Evolutionary conservation across 2,888 invertebrate species (phyloP), one percentile per base, ranked within the genome.

Genomic region (Cheilosia impressa): DNA sequence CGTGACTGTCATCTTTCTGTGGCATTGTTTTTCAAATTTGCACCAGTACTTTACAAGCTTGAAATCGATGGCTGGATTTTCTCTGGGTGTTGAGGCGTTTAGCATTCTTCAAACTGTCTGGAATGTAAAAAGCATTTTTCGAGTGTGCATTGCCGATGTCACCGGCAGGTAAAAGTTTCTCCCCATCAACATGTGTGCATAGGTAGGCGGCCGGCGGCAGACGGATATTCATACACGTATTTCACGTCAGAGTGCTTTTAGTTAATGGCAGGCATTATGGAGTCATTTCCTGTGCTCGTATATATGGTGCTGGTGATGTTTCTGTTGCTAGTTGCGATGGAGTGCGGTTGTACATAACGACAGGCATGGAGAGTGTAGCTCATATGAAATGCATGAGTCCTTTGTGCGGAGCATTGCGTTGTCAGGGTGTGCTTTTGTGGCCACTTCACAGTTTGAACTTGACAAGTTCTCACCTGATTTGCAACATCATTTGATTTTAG

Each of bases 251-350:
- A 83, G 62, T 72, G 82, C 82, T 83, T 83, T 72, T 69, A 83
- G 78, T 78, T 78, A 83, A 83, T 83, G 72, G 82, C 52, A 55
- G 82, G 55, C 66, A 72, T 83, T 83, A 78, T 73, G 71, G 77
- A 82, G 77, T 77, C 71, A 77, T 82, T 83, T 83, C 78, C 78
- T 62, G 72, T 55, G 71, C 72, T 58, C 65, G 5, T 19, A 19
- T 19, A 2, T 41, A 53, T 10, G 10, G 69, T 57, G 63, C 45
- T 10, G 10, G 63, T 57, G 63, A 41, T 50, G 57, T 66, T 76
- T 58, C 41, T 66, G n/a, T 75, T 65, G 47, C 27, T 38, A 17
- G 15, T n/a, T 41, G 7, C 50, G 24, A 41, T 45, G 47, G 17
- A 63, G 62, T 41, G 65, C 55, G 60, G 17, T 38, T 27, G 15